These are phyloP conservation scores for Paralvinella palmiformis DNA, from an alignment of 1,140 invertebrate genomes.

Conservation along the genomic window DNA sequence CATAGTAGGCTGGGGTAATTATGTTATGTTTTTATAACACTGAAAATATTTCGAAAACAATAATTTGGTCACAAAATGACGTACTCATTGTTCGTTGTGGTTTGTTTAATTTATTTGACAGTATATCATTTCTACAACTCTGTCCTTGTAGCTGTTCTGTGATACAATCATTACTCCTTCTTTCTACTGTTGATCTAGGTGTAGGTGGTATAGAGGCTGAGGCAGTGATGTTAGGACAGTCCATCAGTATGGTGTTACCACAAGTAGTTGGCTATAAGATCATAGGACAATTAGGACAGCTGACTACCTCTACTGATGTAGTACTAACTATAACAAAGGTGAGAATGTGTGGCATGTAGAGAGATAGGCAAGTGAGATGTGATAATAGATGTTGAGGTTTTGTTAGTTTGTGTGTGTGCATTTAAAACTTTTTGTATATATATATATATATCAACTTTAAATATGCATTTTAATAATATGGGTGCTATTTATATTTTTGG, in stretches of 20 bases:
- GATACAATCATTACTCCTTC: background rate
- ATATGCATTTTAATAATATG: too few species aligned
- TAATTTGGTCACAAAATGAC: background rate
- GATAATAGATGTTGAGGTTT: too few species aligned
- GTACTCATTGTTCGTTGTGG: background rate
- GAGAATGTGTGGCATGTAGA: too few species aligned
- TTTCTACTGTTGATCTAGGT: constrained; percentile 42
- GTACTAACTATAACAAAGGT: constrained; percentile 97
- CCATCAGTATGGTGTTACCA: constrained; percentile 92
- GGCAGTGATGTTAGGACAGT: constrained; percentile 75
- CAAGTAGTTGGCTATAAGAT: constrained; percentile 93
- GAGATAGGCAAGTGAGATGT: too few species aligned
- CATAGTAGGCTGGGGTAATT: constrained; percentile 64
- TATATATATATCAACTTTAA: too few species aligned
- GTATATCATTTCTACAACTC: background rate
- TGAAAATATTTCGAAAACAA: too few species aligned
- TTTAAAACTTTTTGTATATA: too few species aligned
- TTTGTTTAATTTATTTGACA: background rate
- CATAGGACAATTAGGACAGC: constrained; percentile 69
- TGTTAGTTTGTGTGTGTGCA: too few species aligned
- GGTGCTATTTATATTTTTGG: too few species aligned
- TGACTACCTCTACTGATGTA: constrained; percentile 94
- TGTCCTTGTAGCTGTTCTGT: background rate
- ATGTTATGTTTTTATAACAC: too few species aligned
- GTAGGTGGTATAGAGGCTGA: constrained; percentile 61